These are phyloP conservation scores for Ectropis grisescens DNA, from an alignment of 1,140 invertebrate genomes.

Conservation along the genomic window DNA sequence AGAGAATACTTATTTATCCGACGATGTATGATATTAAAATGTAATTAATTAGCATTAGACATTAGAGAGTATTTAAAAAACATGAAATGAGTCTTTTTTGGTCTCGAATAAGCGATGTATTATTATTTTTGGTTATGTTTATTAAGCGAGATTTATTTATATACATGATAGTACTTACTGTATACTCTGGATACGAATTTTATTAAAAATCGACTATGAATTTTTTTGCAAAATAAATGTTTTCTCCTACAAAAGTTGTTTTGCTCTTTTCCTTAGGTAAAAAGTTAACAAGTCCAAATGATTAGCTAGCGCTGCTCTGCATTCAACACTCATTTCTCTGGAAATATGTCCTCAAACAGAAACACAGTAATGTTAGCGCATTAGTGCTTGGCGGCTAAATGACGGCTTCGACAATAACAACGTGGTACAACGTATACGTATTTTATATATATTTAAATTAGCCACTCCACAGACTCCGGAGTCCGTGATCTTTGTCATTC, in stretches of 20 bases:
- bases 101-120: slow-evolving; percentile 63
- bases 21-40: slow-evolving; percentile 43
- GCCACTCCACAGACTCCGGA: no score
- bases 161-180: slow-evolving; percentile 63
- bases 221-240: slow-evolving; percentile 66
- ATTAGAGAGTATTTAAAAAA: no score
- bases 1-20: slow-evolving; percentile 58
- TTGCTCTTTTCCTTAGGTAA: slow-evolving; percentile 1
- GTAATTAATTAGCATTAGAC: no score
- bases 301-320: no score
- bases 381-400: no score
- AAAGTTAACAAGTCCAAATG: neutral
- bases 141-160: slow-evolving; percentile 70
- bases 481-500: no score
- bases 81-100: slow-evolving; percentile 15
- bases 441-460: no score
- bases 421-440: no score
- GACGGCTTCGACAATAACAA: no score
- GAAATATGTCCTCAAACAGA: no score
- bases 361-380: no score
- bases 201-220: slow-evolving; percentile 50
- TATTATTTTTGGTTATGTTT: slow-evolving; percentile 62
- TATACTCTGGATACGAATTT: slow-evolving; percentile 67
- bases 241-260: slow-evolving; percentile 56
- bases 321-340: no score